Base-by-base conservation (phyloP, 2,797 vertebrate species). In the Galago senegalensis region DNA sequence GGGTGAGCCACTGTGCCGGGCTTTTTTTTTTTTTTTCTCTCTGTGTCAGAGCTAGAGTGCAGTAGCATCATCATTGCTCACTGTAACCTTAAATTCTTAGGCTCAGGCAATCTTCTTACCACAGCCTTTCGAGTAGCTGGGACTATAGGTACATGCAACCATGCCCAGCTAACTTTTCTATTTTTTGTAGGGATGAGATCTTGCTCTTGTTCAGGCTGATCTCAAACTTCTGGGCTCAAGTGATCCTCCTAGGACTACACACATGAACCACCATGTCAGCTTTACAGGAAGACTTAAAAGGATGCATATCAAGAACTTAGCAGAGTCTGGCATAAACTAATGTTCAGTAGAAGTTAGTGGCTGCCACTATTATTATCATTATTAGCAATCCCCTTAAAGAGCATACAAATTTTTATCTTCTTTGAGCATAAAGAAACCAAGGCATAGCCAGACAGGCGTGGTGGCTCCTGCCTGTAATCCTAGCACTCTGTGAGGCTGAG, bases 341-440 rank as follows among this genome's bases (percentile, higher is more conserved):
- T 75, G 58, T 27, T 90, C 34, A n/a, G 20, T 87, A 65, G 65
- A 72, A 69, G 65, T 87, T 79, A 46, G 65, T 84, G 84, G 49
- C 49, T 69, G 56, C 81, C 84, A 34, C 29, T 89, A 63, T 34
- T 79, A 9, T 77, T 83, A 80, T 20, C 63, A 23, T 87, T 87
- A 34, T 18, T 92, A 85, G 27, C 53, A 40, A 88, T 76, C 23
- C 20, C 73, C 40, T 88, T 86, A 73, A 90, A 65, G 60, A 95
- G 11, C 58, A 37, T 73, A 67, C 87, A 92, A 69, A 1, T 69
- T 9, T 87, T 91, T 27, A 34, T 91, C n/a, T 46, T 87, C 40
- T 6, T 3, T 73, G 53, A 93, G 70, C 70, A 86, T 21, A 46
- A 93, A 40, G 67, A 87, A 81, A 61, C 72, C 23, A 76, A 95